These are phyloP conservation scores for Agriopis leucophaearia DNA, from an alignment of 2,888 invertebrate genomes.

Conservation along the genomic window DNA sequence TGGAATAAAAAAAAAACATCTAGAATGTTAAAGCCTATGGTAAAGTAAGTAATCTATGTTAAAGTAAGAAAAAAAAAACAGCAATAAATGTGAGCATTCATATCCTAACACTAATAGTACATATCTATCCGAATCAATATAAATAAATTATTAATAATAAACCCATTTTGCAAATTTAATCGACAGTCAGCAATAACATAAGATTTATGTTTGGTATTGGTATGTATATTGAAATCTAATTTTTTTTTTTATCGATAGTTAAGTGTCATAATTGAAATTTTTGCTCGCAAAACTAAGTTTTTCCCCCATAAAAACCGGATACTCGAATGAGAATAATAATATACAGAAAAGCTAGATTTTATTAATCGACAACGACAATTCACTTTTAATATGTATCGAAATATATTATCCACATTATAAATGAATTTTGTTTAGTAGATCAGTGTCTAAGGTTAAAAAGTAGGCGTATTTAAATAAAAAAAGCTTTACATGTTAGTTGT, in stretches of 20 bases:
- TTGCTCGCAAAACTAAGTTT: not conserved
- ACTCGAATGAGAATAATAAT: not conserved
- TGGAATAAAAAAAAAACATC: slow-evolving; percentile 11
- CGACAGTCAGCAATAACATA: not conserved
- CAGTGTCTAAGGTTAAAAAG: slow-evolving; percentile 14
- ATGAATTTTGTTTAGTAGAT: slow-evolving; percentile 7
- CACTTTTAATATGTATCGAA: slow-evolving; percentile 8
- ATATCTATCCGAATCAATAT: slow-evolving; percentile 10
- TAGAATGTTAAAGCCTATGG: slow-evolving; percentile 10
- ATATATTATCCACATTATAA: slow-evolving; percentile 7
- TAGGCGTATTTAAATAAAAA: slow-evolving; percentile 15
- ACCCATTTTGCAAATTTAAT: not conserved
- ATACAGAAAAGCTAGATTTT: not conserved
- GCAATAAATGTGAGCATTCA: not conserved
- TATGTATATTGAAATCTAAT: too few relatives aligned
- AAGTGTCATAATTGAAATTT: not conserved
- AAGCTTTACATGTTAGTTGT: slow-evolving; percentile 27
- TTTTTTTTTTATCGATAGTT: too few relatives aligned
- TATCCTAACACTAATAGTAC: slow-evolving; percentile 11
- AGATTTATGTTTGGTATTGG: too few relatives aligned
- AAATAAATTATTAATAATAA: not conserved
- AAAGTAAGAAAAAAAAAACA: not conserved
- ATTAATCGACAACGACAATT: slow-evolving; percentile 9
- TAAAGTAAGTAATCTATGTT: slow-evolving; percentile 9
- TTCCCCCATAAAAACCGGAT: not conserved